Evolutionary conservation across 2,113 vertebrate species (phyloP), one percentile per base, ranked within the genome.

Genomic region (Nothobranchius furzeri): DNA sequence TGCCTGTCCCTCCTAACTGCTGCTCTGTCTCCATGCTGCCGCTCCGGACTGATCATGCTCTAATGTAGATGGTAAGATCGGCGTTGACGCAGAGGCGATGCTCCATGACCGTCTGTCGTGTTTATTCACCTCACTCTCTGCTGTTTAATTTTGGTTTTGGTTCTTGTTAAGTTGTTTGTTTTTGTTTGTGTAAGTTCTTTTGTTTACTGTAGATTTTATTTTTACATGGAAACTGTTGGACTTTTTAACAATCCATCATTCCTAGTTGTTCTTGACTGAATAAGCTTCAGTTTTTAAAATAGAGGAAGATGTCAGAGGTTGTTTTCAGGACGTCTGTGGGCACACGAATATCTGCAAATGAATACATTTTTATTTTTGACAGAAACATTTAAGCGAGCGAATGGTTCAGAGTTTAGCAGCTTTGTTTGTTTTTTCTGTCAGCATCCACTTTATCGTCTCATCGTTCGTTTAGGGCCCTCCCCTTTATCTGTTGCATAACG

Each of bases 31-130:
- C 80, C 78, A 75, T 12, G 73, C 59, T 63, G 64, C 72, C 35
- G 8, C 40, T 9, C 60, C 4, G 88, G 87, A 87, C 81, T 14
- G 53, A 73, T 73, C 65, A 12, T 14, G 30, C 84, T 67, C 61
- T 83, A 59, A 75, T 60, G 69, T 87, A 90, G 89, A 90, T 90
- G 89, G 89, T 90, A 90, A 90, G 89, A 83, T 46, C 12, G 58
- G 50, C 48, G 11, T 54, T 13, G 46, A 12, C 7, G 30, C 24
- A 25, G 20, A 37, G 24, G 7, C 24, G 14, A 4, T 24, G 25
- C 20, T 49, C 61, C n/a, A 13, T 43, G 10, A 12, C 37, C 24
- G 66, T 66, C 25, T 50, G 20, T 64, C 61, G 17, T 43, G 36
- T 64, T 51, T 24, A 10, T 7, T 65, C n/a, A 30, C 12, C 25